Evolutionary conservation across 2,888 invertebrate genomes (phyloP).

Genomic region (Acleris sparsana): DNA sequence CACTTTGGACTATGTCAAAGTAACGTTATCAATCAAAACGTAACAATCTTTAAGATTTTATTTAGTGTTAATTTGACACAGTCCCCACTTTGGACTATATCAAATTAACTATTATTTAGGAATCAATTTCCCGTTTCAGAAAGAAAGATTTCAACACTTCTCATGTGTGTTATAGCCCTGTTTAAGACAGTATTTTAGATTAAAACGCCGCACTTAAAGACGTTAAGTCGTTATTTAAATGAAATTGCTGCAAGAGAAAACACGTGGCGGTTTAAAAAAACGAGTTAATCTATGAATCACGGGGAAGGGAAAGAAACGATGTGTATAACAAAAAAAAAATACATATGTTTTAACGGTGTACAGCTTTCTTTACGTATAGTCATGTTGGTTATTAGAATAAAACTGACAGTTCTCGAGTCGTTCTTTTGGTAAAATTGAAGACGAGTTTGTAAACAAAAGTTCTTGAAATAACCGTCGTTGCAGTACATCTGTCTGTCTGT

Average conservation of each 20-base stretch:
- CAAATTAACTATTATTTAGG: too few species aligned
- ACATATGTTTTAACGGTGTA: not conserved
- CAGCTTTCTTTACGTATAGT: not conserved
- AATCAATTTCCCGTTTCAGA: not conserved
- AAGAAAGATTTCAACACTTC: not conserved
- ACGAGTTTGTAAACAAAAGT: too few species aligned
- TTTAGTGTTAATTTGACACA: too few species aligned
- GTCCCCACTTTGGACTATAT: too few species aligned
- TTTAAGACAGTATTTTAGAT: not conserved
- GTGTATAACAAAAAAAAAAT: not conserved
- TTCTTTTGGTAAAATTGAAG: too few species aligned
- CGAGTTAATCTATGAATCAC: slow-evolving; percentile 5
- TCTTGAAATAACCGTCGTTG: too few species aligned
- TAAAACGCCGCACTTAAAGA: not conserved
- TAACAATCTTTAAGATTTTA: too few species aligned
- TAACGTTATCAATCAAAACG: too few species aligned
- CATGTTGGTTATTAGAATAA: too few species aligned
- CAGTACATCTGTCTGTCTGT: too few species aligned
- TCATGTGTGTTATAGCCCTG: not conserved
- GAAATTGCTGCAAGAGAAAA: slow-evolving; percentile 23
- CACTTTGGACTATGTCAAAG: too few species aligned
- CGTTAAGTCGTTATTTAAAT: slow-evolving; percentile 19
- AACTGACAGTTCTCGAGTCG: too few species aligned
- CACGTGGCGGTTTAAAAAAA: slow-evolving; percentile 21
- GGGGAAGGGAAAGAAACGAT: slow-evolving; percentile 4